Evolutionary conservation across 2,113 vertebrate genomes (phyloP), one percentile per base, ranked within the genome.

Genomic region (Micronisus gabar): DNA sequence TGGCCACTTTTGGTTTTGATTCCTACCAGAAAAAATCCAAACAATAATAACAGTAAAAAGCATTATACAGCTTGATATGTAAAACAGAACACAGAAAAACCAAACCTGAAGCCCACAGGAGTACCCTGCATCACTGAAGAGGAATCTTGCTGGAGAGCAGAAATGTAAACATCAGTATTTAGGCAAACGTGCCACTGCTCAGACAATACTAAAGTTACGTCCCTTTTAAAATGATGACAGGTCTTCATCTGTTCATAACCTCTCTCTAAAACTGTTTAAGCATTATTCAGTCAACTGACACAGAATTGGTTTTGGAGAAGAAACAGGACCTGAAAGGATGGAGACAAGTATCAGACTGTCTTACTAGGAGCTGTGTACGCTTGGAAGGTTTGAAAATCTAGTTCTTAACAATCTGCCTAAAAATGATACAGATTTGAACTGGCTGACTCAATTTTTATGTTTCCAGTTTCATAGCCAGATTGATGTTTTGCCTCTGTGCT

Each of bases 11-110:
- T 62, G 20, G 26, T 78, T 86, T 97, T 91, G 96, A 94, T 53
- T 92, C 90, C 98, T 99, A 84, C 5, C 25, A 96, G 48, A 91
- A 96, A 89, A 92, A 97, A 91, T 14, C 12, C 45, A 66, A 66
- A 70, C 19, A 97, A 84, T 16, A 67, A 32, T 32, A 87, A n/a
- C 2, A 74, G 20, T 58, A 70, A 96, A 90, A 90, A 72, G 6
- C 32, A 30, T 48, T 40, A 76, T 10, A 82, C 11, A 67, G 43
- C 17, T 91, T 80, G 40, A 40, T 26, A 81, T 0, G 9, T 53
- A 73, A 61, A 90, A 34, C 15, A 59, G 29, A 78, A 67, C 18
- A 70, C 20, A 66, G 1, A 61, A 86, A 62, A 29, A 3, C 4
- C 20, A 52, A 38, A 38, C 23, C 45, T 81, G 48, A 87, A 50